Evolutionary conservation across 1,140 invertebrate genomes (phyloP).

Genomic region (Micrasema minimum): DNA sequence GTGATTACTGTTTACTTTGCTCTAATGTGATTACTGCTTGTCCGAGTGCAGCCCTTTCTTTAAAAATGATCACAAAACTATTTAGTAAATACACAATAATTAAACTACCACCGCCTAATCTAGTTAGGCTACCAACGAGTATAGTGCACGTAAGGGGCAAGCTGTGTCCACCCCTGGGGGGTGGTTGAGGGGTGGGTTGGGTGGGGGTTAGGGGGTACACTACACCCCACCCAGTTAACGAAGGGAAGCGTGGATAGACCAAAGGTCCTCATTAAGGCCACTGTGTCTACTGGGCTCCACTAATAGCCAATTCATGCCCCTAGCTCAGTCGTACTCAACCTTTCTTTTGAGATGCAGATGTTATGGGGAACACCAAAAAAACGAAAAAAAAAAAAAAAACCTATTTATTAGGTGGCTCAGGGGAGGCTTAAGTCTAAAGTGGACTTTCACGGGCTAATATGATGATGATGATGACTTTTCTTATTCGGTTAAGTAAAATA

Average conservation of each 20-base stretch:
- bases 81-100: conserved; percentile 36
- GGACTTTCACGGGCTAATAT: no score
- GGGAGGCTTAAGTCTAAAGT: no score
- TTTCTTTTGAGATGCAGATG: no score
- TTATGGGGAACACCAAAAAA: no score
- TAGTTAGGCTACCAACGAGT: conserved; percentile 35
- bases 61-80: conserved; percentile 7
- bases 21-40: no score
- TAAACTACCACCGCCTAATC: conserved; percentile 33
- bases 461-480: no score
- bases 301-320: conserved; percentile 54
- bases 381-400: no score
- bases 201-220: conserved; percentile 37
- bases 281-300: conserved; percentile 57
- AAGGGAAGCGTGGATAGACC: conserved; percentile 65
- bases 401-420: no score
- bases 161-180: conserved; percentile 20
- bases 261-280: conserved; percentile 69
- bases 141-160: conserved; percentile 30
- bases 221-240: conserved; percentile 62
- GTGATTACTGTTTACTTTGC: no score
- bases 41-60: no score
- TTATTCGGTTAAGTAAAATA: no score
- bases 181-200: conserved; percentile 48
- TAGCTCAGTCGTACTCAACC: neutral